phyloP scores from a whole-genome alignment of 1,140 invertebrate genomes.

The Bombus vancouverensis region DNA sequence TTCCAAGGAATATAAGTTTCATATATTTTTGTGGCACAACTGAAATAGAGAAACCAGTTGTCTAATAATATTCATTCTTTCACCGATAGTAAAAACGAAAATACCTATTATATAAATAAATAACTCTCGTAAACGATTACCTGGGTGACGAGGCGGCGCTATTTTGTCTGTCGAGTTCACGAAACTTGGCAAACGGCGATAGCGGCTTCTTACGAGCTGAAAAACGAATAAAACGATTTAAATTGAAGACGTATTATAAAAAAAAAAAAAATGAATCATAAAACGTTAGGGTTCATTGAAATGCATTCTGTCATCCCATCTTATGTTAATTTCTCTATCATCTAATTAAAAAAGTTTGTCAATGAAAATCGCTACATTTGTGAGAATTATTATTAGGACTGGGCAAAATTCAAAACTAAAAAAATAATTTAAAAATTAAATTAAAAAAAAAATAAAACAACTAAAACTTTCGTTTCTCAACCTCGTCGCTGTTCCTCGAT shows the following conservation, averaged over 20 bases:
- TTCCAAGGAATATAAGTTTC: not conserved
- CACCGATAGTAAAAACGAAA: not conserved
- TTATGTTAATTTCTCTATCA: conserved; percentile 56
- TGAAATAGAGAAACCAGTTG: not conserved
- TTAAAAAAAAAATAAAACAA: conserved; percentile 1
- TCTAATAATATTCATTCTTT: conserved; percentile 12
- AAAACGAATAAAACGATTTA: conserved; percentile 68
- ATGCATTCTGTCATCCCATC: conserved; percentile 67
- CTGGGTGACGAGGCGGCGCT: conserved; percentile 88
- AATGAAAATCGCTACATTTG: conserved; percentile 46
- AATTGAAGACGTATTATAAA: not conserved
- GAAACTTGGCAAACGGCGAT: conserved; percentile 94
- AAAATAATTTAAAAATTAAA: not conserved
- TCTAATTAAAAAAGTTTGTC: conserved; percentile 49
- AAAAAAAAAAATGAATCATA: too few species aligned
- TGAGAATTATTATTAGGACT: conserved; percentile 57
- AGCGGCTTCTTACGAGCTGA: conserved; percentile 87
- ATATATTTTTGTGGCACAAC: not conserved
- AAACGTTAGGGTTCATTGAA: conserved; percentile 64
- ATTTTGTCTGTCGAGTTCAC: conserved; percentile 93
- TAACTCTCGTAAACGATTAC: conserved; percentile 80
- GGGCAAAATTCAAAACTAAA: conserved; percentile 29
- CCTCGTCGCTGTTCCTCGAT: conserved; percentile 52
- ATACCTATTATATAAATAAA: conserved; percentile 23
- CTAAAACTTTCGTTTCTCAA: conserved; percentile 53